Evolutionary conservation across 2,113 vertebrate species (phyloP), one percentile per base, ranked within the genome.

Genomic region (Speoplatyrhinus poulsoni): DNA sequence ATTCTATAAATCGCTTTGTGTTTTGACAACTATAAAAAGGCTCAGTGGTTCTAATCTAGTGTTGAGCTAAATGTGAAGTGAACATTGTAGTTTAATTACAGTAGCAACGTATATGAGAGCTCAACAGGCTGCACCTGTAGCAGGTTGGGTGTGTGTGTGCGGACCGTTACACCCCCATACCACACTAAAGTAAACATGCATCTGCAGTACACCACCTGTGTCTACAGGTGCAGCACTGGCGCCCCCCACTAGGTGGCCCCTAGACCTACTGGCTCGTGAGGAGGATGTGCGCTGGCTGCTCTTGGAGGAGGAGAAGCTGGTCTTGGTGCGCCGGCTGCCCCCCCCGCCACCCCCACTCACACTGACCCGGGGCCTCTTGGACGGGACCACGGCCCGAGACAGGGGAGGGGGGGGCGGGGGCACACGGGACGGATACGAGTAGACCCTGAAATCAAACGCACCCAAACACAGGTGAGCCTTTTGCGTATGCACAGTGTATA

Each of bases 291-390:
- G 87, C 76, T 95, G 95, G 53, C 95, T 93, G 84, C 93, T 94
- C 88, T 95, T 96, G 12, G 94, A 94, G 71, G 94, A 94, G 76
- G 94, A 94, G 85, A 95, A 94, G 80, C 93, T 93, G 81, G 93
- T 95, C 86, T 96, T 96, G 62, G 92, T 93, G 32, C 95, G 90
- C 32, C 95, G 90, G 73, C 94, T 95, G 62, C 93, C 93, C 16
- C 94, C 89, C 9, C 86, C 93, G 1, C 93, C 92, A 47, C 91
- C 91, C 49, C 91, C 91, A 33, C 93, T 94, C 19, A 95, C 86
- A 47, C 95, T 95, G 64, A 96, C 93, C 49, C 95, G 91, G 1
- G 94, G 95, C 48, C 95, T 93, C 84, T 96, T 96, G 33, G 95
- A 94, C 4, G 95, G 95, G 59, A 96, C 93, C 26, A 95, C 94